phyloP scores from a whole-genome alignment of 2,113 vertebrate species.

The Heteronetta atricapilla region DNA sequence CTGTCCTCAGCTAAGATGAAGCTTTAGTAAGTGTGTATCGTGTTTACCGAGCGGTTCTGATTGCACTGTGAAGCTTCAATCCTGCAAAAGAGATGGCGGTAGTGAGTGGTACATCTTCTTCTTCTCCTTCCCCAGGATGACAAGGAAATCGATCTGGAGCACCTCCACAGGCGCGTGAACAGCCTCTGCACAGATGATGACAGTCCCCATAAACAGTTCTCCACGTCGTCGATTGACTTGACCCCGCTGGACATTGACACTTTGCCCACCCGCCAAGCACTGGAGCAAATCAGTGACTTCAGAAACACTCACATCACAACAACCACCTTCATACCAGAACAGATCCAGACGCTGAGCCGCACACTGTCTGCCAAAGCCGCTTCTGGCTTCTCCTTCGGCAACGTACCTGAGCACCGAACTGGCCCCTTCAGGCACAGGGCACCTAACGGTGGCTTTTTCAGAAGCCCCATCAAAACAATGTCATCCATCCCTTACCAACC shows the following conservation, averaged over 20 bases:
- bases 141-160: slow-evolving; percentile 99
- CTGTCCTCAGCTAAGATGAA: slow-evolving; percentile 10
- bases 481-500: slow-evolving; percentile 98
- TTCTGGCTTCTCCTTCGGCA: slow-evolving; percentile 94
- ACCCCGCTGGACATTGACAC: slow-evolving; percentile 98
- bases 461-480: slow-evolving; percentile 99
- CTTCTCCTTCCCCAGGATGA: slow-evolving; percentile 88
- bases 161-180: slow-evolving; percentile 98
- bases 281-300: slow-evolving; percentile 99
- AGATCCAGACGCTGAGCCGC: slow-evolving; percentile 99
- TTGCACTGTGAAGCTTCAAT: slow-evolving; percentile 30
- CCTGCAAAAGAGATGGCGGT: slow-evolving; percentile 34
- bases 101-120: slow-evolving; percentile 75
- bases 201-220: slow-evolving; percentile 99
- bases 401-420: slow-evolving; percentile 95
- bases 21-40: slow-evolving; percentile 51
- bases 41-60: slow-evolving; percentile 51
- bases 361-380: slow-evolving; percentile 97
- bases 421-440: slow-evolving; percentile 97
- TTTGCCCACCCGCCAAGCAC: slow-evolving; percentile 93
- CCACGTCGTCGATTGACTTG: slow-evolving; percentile 98
- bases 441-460: slow-evolving; percentile 98
- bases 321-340: slow-evolving; percentile 99
- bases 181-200: slow-evolving; percentile 99
- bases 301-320: slow-evolving; percentile 99